Percentiles rank a stretch among this genome's conserved stretches.
Evolutionary conservation across 2,797 vertebrate species (phyloP).

Genomic region (Mionectes olivaceus): DNA sequence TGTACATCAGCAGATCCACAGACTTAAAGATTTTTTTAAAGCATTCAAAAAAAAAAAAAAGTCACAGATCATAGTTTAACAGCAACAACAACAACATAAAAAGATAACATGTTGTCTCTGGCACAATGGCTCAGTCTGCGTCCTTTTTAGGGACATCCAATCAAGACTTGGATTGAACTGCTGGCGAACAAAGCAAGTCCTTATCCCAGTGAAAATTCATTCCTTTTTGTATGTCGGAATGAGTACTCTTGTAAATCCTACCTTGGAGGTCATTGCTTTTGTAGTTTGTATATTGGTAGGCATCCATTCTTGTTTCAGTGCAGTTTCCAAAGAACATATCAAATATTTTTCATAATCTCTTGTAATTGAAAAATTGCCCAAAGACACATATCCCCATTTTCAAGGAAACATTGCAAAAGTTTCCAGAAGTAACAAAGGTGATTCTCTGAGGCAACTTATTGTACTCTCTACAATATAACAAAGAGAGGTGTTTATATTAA

Average conservation of each 20-base stretch:
- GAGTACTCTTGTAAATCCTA: slow-evolving; percentile 73
- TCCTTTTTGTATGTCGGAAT: slow-evolving; percentile 70
- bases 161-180: slow-evolving; percentile 79
- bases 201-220: slow-evolving; percentile 73
- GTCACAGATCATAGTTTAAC: slow-evolving; percentile 85
- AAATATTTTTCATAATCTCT: slow-evolving; percentile 78
- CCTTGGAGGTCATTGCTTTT: slow-evolving; percentile 75
- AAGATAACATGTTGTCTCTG: slow-evolving; percentile 83
- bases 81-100: slow-evolving; percentile 85
- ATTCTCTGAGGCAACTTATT: slow-evolving; percentile 80
- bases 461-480: slow-evolving; percentile 81
- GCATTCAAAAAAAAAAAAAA: slow-evolving; percentile 81
- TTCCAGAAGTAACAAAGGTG: slow-evolving; percentile 79
- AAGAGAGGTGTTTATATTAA: slow-evolving; percentile 79
- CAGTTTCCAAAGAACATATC: slow-evolving; percentile 78
- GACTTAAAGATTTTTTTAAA: slow-evolving; percentile 85
- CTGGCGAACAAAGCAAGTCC: slow-evolving; percentile 78
- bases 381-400: slow-evolving; percentile 78
- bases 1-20: slow-evolving; percentile 90
- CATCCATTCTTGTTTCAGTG: slow-evolving; percentile 72
- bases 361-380: slow-evolving; percentile 78
- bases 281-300: slow-evolving; percentile 73
- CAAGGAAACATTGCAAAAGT: slow-evolving; percentile 80
- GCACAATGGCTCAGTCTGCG: slow-evolving; percentile 82
- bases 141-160: slow-evolving; percentile 77